phyloP scores from a whole-genome alignment of 2,113 vertebrate genomes.

The Zootoca vivipara region DNA sequence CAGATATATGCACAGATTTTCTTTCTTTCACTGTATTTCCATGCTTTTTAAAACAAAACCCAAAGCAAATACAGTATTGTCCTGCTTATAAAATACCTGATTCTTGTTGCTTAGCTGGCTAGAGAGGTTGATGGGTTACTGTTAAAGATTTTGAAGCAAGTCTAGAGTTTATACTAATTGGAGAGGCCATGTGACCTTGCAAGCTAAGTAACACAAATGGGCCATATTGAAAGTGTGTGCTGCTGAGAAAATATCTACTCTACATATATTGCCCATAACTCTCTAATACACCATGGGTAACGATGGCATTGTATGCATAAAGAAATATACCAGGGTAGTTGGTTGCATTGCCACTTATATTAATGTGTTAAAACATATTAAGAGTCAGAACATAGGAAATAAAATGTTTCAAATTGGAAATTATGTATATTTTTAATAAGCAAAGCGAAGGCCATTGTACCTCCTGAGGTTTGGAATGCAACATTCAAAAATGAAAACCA shows the following conservation, averaged over 20 bases:
- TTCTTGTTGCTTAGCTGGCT: not conserved
- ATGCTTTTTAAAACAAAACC: not conserved
- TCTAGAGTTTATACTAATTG: not conserved
- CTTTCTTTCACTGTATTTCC: not conserved
- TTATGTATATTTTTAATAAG: not conserved
- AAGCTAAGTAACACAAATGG: not conserved
- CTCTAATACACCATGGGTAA: not conserved
- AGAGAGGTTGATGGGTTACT: not conserved
- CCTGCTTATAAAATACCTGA: not conserved
- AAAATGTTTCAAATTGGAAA: not conserved
- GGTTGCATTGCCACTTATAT: too few relatives aligned
- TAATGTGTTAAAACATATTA: too few relatives aligned
- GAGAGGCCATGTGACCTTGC: not conserved
- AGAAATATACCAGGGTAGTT: too few relatives aligned
- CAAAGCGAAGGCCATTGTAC: fast-evolving
- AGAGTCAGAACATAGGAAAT: not conserved
- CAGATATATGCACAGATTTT: not conserved
- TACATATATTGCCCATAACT: not conserved
- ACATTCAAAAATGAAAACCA: not conserved
- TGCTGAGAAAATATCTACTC: not conserved
- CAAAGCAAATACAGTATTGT: not conserved
- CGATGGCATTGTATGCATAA: not conserved
- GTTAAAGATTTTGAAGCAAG: not conserved
- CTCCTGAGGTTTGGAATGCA: not conserved
- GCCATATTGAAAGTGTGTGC: not conserved